These are phyloP conservation scores for Troglohyphantes excavatus DNA, from an alignment of 2,888 invertebrate genomes.

Conservation along the genomic window DNA sequence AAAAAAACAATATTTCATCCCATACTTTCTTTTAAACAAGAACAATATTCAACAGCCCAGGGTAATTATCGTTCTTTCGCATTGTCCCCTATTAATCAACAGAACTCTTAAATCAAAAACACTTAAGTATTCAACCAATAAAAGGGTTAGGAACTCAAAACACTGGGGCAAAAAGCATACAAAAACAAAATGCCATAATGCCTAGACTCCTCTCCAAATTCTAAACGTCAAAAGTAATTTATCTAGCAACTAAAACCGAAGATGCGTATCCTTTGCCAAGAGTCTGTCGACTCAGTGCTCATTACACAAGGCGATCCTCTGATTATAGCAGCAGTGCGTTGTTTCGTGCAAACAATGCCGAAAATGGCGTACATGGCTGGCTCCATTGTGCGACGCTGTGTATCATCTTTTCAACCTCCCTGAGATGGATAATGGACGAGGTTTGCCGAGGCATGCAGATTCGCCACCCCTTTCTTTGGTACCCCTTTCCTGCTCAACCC, in stretches of 20 bases:
- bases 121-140: conserved; percentile 47
- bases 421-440: conserved; percentile 62
- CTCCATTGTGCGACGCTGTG: conserved; percentile 60
- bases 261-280: conserved; percentile 73
- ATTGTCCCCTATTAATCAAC: conserved; percentile 72
- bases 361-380: conserved; percentile 60
- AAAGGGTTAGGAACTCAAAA: conserved; percentile 9
- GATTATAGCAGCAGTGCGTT: conserved; percentile 64
- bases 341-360: conserved; percentile 58
- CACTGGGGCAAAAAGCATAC: conserved; percentile 1
- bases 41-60: conserved; percentile 62
- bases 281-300: conserved; percentile 66
- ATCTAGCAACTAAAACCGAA: conserved; percentile 67
- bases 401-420: conserved; percentile 71
- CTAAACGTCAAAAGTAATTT: conserved; percentile 72
- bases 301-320: conserved; percentile 68
- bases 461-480: conserved; percentile 34
- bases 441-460: conserved; percentile 63
- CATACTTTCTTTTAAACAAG: conserved; percentile 50
- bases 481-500: conserved; percentile 66
- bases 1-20: conserved; percentile 57
- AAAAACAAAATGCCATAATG: conserved; percentile 51
- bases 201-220: conserved; percentile 50
- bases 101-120: conserved; percentile 68
- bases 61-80: conserved; percentile 53